Evolutionary conservation across 2,888 invertebrate genomes (phyloP).

Genomic region (Mesochorus sp.): DNA sequence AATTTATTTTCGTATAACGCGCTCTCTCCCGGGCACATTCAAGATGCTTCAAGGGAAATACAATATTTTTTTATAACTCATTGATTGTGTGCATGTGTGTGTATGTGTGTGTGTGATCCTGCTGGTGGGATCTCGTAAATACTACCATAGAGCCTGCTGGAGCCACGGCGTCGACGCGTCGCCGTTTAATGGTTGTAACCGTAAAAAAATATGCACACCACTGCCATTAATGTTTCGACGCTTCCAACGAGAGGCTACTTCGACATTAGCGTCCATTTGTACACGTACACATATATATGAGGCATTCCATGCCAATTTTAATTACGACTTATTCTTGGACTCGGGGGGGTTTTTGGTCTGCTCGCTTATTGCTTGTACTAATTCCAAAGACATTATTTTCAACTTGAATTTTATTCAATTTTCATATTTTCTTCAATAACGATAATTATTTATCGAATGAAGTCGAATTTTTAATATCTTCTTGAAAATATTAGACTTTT

Average conservation of each 20-base stretch:
- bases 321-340: no score
- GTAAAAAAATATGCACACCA: slow-evolving; percentile 46
- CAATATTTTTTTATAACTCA: no score
- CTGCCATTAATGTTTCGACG: slow-evolving; percentile 52
- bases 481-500: no score
- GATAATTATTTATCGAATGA: neutral
- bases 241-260: slow-evolving; percentile 40
- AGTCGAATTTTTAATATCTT: no score
- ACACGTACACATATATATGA: neutral
- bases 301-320: neutral
- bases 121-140: neutral
- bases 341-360: no score
- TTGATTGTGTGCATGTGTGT: neutral
- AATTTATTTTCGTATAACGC: neutral
- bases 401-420: neutral
- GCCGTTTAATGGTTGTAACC: slow-evolving; percentile 55
- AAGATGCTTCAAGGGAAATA: no score
- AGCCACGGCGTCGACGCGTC: slow-evolving; percentile 54
- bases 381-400: neutral
- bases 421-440: neutral
- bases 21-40: no score
- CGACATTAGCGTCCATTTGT: neutral
- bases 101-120: no score
- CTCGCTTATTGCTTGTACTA: no score
- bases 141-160: neutral